Percentiles rank a stretch among this genome's conserved stretches.
Evolutionary conservation across 2,113 vertebrate species (phyloP).

Genomic region (Ovis aries): DNA sequence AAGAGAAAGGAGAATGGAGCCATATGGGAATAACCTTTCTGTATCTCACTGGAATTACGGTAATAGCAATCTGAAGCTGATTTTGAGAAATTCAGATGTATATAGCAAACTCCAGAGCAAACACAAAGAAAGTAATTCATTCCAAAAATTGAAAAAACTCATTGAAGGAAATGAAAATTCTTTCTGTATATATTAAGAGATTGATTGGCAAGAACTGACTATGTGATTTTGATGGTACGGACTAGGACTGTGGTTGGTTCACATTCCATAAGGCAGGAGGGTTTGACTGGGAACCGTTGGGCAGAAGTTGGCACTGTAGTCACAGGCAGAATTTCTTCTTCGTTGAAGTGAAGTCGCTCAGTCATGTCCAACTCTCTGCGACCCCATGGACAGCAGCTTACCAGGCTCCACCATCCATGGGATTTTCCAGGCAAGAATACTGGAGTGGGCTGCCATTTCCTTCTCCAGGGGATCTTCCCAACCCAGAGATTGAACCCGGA

Average conservation of each 20-base stretch:
- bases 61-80: background rate
- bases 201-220: background rate
- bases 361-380: no score
- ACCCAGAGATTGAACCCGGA: no score
- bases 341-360: no score
- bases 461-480: no score
- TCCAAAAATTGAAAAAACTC: background rate
- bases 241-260: fast-evolving
- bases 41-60: background rate
- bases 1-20: background rate
- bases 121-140: background rate
- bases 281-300: background rate
- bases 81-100: background rate
- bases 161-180: slow-evolving; percentile 8
- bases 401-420: no score
- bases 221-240: fast-evolving
- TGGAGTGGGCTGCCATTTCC: no score
- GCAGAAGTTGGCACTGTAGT: background rate
- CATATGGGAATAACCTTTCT: background rate
- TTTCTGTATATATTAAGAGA: background rate
- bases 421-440: no score
- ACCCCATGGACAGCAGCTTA: no score
- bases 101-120: background rate
- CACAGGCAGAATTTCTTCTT: background rate
- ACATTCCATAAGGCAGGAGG: background rate